Evolutionary conservation across 2,888 invertebrate genomes (phyloP), one percentile per base, ranked within the genome.

Genomic region (Caprella mutica): DNA sequence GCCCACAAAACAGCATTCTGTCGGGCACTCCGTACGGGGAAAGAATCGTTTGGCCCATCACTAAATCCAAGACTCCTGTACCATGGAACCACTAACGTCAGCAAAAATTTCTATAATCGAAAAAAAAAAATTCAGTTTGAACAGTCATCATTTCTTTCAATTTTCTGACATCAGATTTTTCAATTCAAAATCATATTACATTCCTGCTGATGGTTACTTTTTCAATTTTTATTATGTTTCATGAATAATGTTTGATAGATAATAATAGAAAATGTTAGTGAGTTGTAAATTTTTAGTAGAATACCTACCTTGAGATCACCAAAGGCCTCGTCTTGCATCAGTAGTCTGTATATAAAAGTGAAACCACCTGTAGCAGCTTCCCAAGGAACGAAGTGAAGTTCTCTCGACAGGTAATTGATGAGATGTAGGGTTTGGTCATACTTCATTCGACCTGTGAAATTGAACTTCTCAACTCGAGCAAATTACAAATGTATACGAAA

Each of bases 351-450:
- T 48, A 92, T 78, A 69, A 84, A 90, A 27, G 79, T 81, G 53
- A 92, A 77, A 19, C 83, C 83, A 1, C 78, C 80, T 9, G 89
- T 75, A 0, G 88, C 88, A 0, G 89, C 80, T 70, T 83, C 83
- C 92, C 91, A 92, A 0, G 92, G 91, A 1, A 90, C 81, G 70
- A 85, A 89, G 67, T 88, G 86, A n/a, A 78, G 77, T 72, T 88
- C 87, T 62, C 85, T 81, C 1, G 74, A 74, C 66, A 94, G 76
- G 70, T 92, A 93, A 52, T 80, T 80, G 0, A 86, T 85, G 1
- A 92, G 77, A 67, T 87, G 84, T 64, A 93, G 73, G 0, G 90
- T 86, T 2, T 81, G 79, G 12, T 78, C 76, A 68, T 90, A 90
- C 68, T 71, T 68, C 35, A 90, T 71, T 12, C 26, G 24, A 29